Evolutionary conservation across 2,888 invertebrate species (phyloP).

Genomic region (Orthosia cruda): DNA sequence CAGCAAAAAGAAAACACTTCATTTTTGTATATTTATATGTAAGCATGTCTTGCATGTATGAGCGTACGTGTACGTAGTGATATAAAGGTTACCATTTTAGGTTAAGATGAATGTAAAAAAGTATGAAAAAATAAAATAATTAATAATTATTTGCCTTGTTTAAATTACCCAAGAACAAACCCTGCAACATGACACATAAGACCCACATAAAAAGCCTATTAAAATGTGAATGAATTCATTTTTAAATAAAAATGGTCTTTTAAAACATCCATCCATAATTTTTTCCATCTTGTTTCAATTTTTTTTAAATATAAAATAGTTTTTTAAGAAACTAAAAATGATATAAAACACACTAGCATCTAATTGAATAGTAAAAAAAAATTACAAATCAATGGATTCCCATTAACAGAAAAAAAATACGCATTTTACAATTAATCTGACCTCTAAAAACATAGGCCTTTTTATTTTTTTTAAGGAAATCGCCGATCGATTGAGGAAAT

Average conservation of each 20-base stretch:
- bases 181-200: neutral
- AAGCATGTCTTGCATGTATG: conserved; percentile 87
- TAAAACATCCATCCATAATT: neutral
- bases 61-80: conserved; percentile 89
- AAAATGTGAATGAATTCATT: neutral
- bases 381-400: neutral
- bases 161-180: conserved; percentile 62
- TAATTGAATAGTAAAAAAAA: neutral
- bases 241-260: neutral
- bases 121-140: conserved; percentile 82
- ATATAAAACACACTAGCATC: neutral
- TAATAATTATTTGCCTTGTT: conserved; percentile 73
- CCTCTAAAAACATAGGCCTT: conserved; percentile 44
- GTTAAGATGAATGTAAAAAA: conserved; percentile 89
- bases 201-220: neutral
- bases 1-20: conserved; percentile 84
- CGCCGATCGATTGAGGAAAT: conserved; percentile 72
- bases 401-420: neutral
- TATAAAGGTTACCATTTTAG: conserved; percentile 90
- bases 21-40: conserved; percentile 87
- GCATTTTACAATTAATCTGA: conserved; percentile 15
- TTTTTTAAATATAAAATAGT: neutral
- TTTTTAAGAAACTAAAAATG: neutral
- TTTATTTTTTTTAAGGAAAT: conserved; percentile 64
- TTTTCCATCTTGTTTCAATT: neutral